Evolutionary conservation across 2,888 invertebrate genomes (phyloP).

Genomic region (Patella pellucida): DNA sequence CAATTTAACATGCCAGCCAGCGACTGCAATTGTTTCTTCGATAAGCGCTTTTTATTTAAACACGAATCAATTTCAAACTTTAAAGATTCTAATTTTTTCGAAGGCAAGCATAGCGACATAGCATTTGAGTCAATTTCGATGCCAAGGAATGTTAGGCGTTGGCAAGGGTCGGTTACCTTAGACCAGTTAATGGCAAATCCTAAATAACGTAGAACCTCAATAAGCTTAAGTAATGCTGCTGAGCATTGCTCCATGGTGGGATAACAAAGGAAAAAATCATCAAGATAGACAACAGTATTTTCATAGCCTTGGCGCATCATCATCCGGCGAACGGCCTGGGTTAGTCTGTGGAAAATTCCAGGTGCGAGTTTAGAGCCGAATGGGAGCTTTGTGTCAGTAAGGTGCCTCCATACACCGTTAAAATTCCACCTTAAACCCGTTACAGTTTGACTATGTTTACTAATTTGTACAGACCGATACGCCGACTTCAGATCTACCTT

Average conservation of each 20-base stretch:
- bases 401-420: background rate
- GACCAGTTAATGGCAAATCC: constrained; percentile 28
- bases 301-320: background rate
- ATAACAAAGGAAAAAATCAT: background rate
- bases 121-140: constrained; percentile 8
- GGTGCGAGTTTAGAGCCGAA: too few relatives aligned
- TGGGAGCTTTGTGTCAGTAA: background rate
- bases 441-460: constrained; percentile 24
- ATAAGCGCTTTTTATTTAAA: background rate
- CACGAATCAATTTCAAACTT: background rate
- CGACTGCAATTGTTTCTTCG: constrained; percentile 20
- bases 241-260: background rate
- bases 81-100: background rate
- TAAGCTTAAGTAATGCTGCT: too few relatives aligned
- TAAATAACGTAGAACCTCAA: constrained; percentile 16
- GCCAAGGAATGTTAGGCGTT: constrained; percentile 21
- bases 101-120: background rate
- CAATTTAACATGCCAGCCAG: constrained; percentile 27
- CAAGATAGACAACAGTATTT: background rate
- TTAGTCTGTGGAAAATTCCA: too few relatives aligned
- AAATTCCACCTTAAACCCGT: constrained; percentile 25
- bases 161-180: constrained; percentile 25
- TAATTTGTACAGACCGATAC: constrained; percentile 26
- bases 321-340: background rate
- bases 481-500: constrained; percentile 29